A percentile compares a stretch with the other conserved stretches of the same genome.
phyloP scores from a whole-genome alignment of 2,888 invertebrate species.

The Xanthia icteritia region DNA sequence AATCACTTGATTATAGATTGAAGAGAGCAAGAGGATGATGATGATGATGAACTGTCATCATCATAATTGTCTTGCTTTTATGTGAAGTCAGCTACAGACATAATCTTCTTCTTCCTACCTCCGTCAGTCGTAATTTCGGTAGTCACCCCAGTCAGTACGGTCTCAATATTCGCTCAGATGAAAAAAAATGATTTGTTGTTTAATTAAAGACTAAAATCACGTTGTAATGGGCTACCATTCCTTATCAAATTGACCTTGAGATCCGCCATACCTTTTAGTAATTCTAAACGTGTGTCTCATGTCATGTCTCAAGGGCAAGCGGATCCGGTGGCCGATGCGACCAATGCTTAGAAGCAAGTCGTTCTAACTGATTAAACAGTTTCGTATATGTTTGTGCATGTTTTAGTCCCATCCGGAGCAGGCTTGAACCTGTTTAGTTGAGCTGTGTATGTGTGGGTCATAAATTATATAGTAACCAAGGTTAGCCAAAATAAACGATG shows the following conservation, averaged over 20 bases:
- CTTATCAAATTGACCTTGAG: constrained; percentile 1
- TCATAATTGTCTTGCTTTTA: too few species aligned
- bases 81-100: too few species aligned
- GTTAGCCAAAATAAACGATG: background rate
- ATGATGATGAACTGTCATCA: too few species aligned
- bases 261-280: background rate
- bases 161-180: too few species aligned
- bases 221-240: background rate
- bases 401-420: background rate
- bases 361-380: too few species aligned
- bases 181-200: background rate
- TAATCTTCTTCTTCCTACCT: too few species aligned
- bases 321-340: background rate
- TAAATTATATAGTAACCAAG: background rate
- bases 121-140: too few species aligned
- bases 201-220: background rate
- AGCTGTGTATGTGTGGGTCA: background rate
- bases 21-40: too few species aligned
- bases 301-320: background rate
- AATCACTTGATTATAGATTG: too few species aligned
- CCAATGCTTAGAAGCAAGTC: background rate
- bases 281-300: background rate
- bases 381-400: background rate
- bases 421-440: background rate
- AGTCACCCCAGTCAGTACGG: too few species aligned